Evolutionary conservation across 2,797 vertebrate genomes (phyloP).

Genomic region (Eulemur rubriventer): DNA sequence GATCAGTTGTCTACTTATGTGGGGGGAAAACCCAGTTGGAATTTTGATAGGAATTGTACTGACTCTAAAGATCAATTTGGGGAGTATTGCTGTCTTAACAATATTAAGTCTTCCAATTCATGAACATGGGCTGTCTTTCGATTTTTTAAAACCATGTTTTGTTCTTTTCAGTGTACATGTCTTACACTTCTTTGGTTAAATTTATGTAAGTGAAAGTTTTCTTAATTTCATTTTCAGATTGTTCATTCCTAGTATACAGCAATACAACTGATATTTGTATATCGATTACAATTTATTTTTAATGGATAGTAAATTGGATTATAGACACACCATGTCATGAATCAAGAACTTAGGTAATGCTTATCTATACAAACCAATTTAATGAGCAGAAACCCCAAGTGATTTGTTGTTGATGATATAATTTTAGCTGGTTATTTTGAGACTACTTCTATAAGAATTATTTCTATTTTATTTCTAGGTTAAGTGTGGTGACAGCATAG

Average conservation of each 20-base stretch:
- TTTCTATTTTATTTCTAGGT: background rate
- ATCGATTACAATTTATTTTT: background rate
- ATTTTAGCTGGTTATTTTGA: constrained; percentile 17
- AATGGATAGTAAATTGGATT: background rate
- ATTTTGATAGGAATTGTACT: background rate
- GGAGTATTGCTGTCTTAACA: background rate
- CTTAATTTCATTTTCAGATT: constrained; percentile 4
- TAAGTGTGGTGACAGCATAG: background rate
- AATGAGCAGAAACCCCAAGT: background rate
- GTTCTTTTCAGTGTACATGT: background rate
- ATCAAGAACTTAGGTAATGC: background rate
- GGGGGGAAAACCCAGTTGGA: background rate
- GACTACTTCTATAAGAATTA: background rate
- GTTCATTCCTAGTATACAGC: background rate
- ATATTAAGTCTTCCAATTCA: constrained; percentile 1
- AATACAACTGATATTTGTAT: background rate
- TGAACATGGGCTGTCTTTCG: background rate
- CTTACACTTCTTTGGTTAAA: background rate
- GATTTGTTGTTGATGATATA: background rate
- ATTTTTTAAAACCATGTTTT: constrained; percentile 9
- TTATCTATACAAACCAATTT: background rate
- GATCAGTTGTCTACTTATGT: background rate
- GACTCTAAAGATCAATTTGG: background rate
- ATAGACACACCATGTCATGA: background rate
- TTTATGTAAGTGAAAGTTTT: background rate